These are phyloP conservation scores for Melanotaenia trifasciata DNA, from an alignment of 2,797 vertebrate genomes.

Conservation along the genomic window DNA sequence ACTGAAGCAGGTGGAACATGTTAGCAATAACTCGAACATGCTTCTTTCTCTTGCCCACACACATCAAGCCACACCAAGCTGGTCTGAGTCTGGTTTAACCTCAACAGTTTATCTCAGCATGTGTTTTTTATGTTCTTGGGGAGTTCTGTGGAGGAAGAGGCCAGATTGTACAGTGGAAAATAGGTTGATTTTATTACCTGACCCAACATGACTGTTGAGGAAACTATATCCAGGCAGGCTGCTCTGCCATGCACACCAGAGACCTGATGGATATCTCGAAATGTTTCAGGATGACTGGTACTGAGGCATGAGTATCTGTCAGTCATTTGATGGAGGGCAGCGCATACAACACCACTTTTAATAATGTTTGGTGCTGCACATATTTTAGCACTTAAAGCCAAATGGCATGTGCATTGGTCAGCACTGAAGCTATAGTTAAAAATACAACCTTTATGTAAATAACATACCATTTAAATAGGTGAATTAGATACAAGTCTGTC, in stretches of 20 bases:
- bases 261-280: constrained; percentile 55
- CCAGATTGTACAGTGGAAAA: constrained; percentile 24
- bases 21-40: constrained; percentile 39
- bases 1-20: constrained; percentile 31
- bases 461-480: neutral
- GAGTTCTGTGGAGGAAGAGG: constrained; percentile 17
- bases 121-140: constrained; percentile 38
- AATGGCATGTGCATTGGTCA: neutral
- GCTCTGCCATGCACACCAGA: constrained; percentile 17
- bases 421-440: neutral
- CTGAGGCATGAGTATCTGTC: constrained; percentile 24
- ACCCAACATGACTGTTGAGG: constrained; percentile 26
- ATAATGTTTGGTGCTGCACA: neutral
- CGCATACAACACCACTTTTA: neutral
- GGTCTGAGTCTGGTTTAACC: constrained; percentile 32
- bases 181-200: constrained; percentile 47
- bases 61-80: neutral
- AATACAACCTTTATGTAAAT: neutral
- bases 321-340: constrained; percentile 26
- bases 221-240: constrained; percentile 61
- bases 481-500: no score
- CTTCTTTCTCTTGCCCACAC: constrained; percentile 31
- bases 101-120: constrained; percentile 37
- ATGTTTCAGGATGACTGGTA: constrained; percentile 48
- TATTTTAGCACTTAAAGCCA: neutral